A percentile compares a stretch with the other conserved stretches of the same genome.
Evolutionary conservation across 2,113 vertebrate genomes (phyloP).

Genomic region (Nesospiza acunhae): DNA sequence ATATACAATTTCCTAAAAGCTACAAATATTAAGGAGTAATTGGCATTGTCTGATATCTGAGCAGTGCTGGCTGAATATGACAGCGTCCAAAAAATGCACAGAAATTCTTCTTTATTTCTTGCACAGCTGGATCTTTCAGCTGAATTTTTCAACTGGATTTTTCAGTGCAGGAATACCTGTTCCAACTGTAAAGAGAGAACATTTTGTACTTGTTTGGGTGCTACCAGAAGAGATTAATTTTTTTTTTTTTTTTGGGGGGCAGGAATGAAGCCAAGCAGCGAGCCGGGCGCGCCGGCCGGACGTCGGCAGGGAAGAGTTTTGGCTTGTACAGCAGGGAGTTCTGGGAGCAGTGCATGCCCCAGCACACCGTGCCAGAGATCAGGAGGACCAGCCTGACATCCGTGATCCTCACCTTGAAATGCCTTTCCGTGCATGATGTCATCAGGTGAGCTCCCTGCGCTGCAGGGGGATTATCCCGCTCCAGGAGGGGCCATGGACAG

Average conservation of each 20-base stretch:
- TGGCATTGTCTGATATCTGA: not conserved
- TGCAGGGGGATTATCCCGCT: not conserved
- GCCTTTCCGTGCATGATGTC: constrained; percentile 93
- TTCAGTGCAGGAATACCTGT: not conserved
- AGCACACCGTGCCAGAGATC: constrained; percentile 94
- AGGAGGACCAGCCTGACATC: constrained; percentile 90
- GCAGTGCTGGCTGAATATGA: not conserved
- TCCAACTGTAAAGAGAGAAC: not conserved
- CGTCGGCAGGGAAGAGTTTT: constrained; percentile 88
- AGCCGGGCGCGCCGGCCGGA: constrained; percentile 90
- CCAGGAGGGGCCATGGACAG: not conserved
- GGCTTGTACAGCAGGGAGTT: constrained; percentile 88
- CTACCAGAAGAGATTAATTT: not conserved
- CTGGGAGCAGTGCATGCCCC: constrained; percentile 94
- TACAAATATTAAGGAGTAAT: not conserved
- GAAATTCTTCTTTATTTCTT: not conserved
- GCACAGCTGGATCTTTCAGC: not conserved
- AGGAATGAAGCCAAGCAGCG: constrained; percentile 93
- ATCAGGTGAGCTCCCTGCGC: constrained; percentile 82
- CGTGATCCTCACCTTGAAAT: constrained; percentile 93
- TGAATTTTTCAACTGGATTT: not conserved
- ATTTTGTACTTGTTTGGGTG: not conserved
- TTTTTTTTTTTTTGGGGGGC: not conserved
- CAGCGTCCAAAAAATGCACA: not conserved
- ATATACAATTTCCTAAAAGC: not conserved